Percentiles rank a stretch among this genome's conserved stretches.
phyloP scores from a whole-genome alignment of 1,140 invertebrate genomes.

The Mylabris phalerata region DNA sequence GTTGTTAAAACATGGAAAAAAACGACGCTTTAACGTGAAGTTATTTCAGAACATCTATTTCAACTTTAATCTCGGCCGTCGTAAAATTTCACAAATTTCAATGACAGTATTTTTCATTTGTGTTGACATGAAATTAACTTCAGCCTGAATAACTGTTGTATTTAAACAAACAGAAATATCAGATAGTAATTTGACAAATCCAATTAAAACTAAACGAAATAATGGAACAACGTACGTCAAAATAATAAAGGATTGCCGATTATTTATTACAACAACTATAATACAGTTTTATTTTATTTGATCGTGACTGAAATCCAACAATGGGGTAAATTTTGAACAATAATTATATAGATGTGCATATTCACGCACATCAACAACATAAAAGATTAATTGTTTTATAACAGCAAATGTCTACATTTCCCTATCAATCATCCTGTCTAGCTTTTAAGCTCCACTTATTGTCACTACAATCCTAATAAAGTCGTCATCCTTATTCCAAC shows the following conservation, averaged over 20 bases:
- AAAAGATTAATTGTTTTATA: constrained; percentile 15
- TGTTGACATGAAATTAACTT: too few species aligned
- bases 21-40: too few species aligned
- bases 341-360: constrained; percentile 6
- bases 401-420: constrained; percentile 6
- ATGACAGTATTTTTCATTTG: too few species aligned
- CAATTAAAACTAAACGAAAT: neutral
- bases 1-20: too few species aligned
- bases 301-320: constrained; percentile 9
- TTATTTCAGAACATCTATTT: too few species aligned
- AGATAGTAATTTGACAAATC: neutral
- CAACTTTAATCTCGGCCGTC: too few species aligned
- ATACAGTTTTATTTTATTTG: constrained; percentile 13
- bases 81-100: too few species aligned
- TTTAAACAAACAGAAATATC: neutral
- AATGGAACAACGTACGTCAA: neutral
- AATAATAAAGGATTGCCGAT: neutral
- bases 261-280: constrained; percentile 6
- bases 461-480: too few species aligned
- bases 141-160: too few species aligned
- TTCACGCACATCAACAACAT: constrained; percentile 5
- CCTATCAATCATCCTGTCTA: constrained; percentile 3
- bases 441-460: neutral
- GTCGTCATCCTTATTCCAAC: too few species aligned
- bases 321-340: neutral